Base-by-base conservation (phyloP, 2,888 invertebrate genomes). In the Pelosia muscerda region DNA sequence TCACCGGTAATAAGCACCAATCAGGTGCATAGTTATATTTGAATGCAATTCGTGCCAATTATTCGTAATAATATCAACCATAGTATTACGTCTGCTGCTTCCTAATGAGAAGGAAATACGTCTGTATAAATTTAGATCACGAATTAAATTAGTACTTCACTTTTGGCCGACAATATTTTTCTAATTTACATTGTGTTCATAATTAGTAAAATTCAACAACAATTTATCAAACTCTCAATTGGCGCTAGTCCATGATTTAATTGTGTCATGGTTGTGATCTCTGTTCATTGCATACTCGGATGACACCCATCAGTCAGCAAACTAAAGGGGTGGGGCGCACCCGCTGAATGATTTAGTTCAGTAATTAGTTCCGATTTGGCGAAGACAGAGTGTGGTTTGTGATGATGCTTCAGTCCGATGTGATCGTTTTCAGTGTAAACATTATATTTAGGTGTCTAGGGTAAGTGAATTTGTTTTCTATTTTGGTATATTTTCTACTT, bases 11-110 rank as follows among this genome's bases (percentile, higher is more conserved):
- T 89, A 89, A 86, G 86, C 84, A 85, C 94, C 93, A 95, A 95
- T 94, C 89, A 88, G 87, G 86, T 69, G 81, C 79, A 78, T 68
- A 60, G 89, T 84, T 94, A 93, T 88, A 90, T 92, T 88, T 92
- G 93, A 90, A 89, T 76, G 81, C 76, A 87, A 84, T 81, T 84
- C 78, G 88, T 94, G 94, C 94, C 95, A 95, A 94, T 88, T 86
- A 80, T 86, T 84, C 74, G 69, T 73, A 78, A 79, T 79, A 15
- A 76, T 76, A 78, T 80, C 70, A 75, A 76, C 78, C 73, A 74
- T 72, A 76, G 77, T 71, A 77, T 68, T 76, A 76, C 75, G 70
- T 69, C 67, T 73, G 73, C 72, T 77, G 65, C 55, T 38, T 62
- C 19, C 15, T 74, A 75, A 11, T 54, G 34, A 72, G 63, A 72